These are phyloP conservation scores for Tetheella fluctuosa DNA, from an alignment of 2,888 invertebrate species.

Conservation along the genomic window DNA sequence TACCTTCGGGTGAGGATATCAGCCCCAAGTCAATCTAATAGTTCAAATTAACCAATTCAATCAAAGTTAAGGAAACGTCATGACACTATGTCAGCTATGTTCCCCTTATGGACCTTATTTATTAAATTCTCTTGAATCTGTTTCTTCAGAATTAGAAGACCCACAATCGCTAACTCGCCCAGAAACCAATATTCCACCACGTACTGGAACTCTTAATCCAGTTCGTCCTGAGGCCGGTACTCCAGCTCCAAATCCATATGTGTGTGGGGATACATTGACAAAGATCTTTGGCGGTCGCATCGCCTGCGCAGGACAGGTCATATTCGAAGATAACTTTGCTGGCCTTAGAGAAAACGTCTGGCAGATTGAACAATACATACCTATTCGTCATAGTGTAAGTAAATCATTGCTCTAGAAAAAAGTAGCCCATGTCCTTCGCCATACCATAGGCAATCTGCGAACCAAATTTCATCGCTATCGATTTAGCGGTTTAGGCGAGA, in stretches of 20 bases:
- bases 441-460: too few relatives aligned
- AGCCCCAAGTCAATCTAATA: too few relatives aligned
- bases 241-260: not conserved
- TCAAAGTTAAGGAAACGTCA: too few relatives aligned
- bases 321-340: slow-evolving; percentile 87
- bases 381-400: slow-evolving; percentile 65
- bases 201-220: too few relatives aligned
- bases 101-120: not conserved
- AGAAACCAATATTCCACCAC: not conserved
- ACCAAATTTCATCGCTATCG: too few relatives aligned
- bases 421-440: too few relatives aligned
- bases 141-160: not conserved
- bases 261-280: slow-evolving; percentile 59
- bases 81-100: too few relatives aligned
- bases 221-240: not conserved
- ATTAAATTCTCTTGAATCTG: not conserved
- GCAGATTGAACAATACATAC: slow-evolving; percentile 84
- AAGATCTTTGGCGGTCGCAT: slow-evolving; percentile 53
- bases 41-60: too few relatives aligned
- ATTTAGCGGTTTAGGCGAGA: too few relatives aligned
- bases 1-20: too few relatives aligned
- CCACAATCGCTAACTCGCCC: not conserved
- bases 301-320: slow-evolving; percentile 75
- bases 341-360: slow-evolving; percentile 73
- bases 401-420: too few relatives aligned